These are phyloP conservation scores for Philotrypesis tridentata DNA, from an alignment of 1,140 invertebrate genomes.

Conservation along the genomic window DNA sequence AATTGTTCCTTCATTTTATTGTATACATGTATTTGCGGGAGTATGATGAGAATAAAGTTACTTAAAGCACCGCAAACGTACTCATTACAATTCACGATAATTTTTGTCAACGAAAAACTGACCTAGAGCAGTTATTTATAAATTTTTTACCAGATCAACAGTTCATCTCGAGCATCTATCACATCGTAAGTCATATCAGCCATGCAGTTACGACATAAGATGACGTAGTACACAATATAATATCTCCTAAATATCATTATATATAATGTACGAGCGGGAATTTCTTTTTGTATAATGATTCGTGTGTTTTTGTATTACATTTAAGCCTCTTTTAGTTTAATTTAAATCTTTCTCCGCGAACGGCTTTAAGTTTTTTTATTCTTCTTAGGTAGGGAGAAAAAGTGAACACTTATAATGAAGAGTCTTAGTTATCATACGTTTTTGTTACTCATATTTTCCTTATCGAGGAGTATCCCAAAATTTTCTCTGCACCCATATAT, in stretches of 20 bases:
- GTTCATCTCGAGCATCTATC: constrained; percentile 31
- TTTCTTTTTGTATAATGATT: constrained; percentile 41
- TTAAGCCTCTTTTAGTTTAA: constrained; percentile 14
- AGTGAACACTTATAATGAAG: constrained; percentile 68
- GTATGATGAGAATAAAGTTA: not conserved
- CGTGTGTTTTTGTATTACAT: constrained; percentile 51
- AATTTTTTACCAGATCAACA: constrained; percentile 17
- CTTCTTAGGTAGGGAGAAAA: constrained; percentile 50
- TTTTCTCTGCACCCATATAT: not conserved
- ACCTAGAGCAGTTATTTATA: not conserved
- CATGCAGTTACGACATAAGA: constrained; percentile 22
- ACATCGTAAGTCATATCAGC: constrained; percentile 32
- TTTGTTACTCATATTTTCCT: constrained; percentile 42
- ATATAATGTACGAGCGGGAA: constrained; percentile 3
- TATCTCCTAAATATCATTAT: constrained; percentile 30
- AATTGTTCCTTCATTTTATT: not conserved
- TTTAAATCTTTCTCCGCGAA: constrained; percentile 15
- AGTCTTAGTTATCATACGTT: constrained; percentile 50
- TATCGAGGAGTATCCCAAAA: constrained; percentile 8
- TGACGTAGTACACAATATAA: constrained; percentile 12
- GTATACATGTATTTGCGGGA: not conserved
- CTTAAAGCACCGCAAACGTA: not conserved
- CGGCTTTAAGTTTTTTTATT: constrained; percentile 33
- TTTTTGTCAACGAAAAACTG: not conserved
- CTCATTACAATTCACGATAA: not conserved